A percentile compares a stretch with the other conserved stretches of the same genome.
Evolutionary conservation across 2,888 invertebrate genomes (phyloP).

Genomic region (Lordiphosa andalusiaca): DNA sequence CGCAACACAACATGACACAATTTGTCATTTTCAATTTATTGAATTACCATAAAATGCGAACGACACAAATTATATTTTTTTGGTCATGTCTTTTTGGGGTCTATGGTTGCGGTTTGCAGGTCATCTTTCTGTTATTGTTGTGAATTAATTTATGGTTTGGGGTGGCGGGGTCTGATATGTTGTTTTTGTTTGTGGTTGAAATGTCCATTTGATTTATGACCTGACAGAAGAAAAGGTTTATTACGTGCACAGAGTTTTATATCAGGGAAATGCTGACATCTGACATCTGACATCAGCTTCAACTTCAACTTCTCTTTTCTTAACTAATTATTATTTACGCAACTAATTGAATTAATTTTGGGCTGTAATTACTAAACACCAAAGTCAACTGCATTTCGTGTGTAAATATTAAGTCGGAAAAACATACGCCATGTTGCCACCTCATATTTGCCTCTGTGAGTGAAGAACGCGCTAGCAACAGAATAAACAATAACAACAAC

Average conservation of each 20-base stretch:
- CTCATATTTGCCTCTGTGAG: too few relatives aligned
- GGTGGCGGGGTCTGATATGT: slow-evolving; percentile 29
- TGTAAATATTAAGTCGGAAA: slow-evolving; percentile 49
- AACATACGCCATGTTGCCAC: slow-evolving; percentile 44
- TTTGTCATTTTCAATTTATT: slow-evolving; percentile 74
- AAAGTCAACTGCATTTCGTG: slow-evolving; percentile 48
- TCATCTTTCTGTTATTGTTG: slow-evolving; percentile 20
- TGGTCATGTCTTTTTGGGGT: slow-evolving; percentile 35
- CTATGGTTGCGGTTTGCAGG: slow-evolving; percentile 42
- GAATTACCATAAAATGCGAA: slow-evolving; percentile 67
- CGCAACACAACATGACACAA: slow-evolving; percentile 71
- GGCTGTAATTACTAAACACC: slow-evolving; percentile 32
- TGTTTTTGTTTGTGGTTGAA: slow-evolving; percentile 21
- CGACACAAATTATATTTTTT: slow-evolving; percentile 63
- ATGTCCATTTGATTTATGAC: slow-evolving; percentile 54
- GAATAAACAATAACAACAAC: slow-evolving; percentile 23
- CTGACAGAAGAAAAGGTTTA: slow-evolving; percentile 28
- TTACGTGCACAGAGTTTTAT: neutral
- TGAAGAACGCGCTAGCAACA: slow-evolving; percentile 13
- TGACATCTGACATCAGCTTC: too few relatives aligned
- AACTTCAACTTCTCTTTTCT: too few relatives aligned
- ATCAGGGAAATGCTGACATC: too few relatives aligned
- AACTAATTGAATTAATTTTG: slow-evolving; percentile 59
- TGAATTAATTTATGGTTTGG: slow-evolving; percentile 60
- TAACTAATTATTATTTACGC: neutral